These are phyloP conservation scores for Ptychochromis oligacanthus DNA, from an alignment of 2,113 vertebrate species.

Conservation along the genomic window DNA sequence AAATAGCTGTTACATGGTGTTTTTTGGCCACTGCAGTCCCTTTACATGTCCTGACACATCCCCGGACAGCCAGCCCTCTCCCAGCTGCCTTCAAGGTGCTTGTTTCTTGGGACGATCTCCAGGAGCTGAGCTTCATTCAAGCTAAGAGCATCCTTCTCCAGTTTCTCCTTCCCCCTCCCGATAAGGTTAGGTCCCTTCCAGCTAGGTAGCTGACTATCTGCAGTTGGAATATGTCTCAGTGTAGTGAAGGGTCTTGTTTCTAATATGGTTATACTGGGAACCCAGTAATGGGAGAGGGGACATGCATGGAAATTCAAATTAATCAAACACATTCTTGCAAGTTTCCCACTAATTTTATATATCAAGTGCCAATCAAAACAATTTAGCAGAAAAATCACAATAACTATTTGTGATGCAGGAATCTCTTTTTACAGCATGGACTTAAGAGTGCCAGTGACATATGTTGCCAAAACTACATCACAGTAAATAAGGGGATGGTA, in stretches of 20 bases:
- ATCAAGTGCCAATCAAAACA: constrained; percentile 32
- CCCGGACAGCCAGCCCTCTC: constrained; percentile 46
- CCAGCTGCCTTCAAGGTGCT: constrained; percentile 55
- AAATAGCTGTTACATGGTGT: constrained; percentile 73
- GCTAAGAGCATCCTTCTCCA: constrained; percentile 18
- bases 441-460: background rate
- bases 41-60: constrained; percentile 41
- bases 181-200: constrained; percentile 18
- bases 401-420: constrained; percentile 3
- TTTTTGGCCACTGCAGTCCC: constrained; percentile 57
- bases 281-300: background rate
- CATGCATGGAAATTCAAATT: constrained; percentile 23
- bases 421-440: background rate
- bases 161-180: background rate
- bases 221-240: constrained; percentile 16
- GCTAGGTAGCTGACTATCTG: constrained; percentile 15
- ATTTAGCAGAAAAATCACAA: constrained; percentile 10
- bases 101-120: constrained; percentile 15
- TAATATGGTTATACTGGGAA: background rate
- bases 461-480: background rate
- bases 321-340: constrained; percentile 8
- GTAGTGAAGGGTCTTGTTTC: constrained; percentile 28
- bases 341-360: constrained; percentile 3
- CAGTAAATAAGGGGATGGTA: background rate
- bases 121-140: constrained; percentile 35